phyloP scores from a whole-genome alignment of 1,140 invertebrate species.

The Solenopsis fugax region DNA sequence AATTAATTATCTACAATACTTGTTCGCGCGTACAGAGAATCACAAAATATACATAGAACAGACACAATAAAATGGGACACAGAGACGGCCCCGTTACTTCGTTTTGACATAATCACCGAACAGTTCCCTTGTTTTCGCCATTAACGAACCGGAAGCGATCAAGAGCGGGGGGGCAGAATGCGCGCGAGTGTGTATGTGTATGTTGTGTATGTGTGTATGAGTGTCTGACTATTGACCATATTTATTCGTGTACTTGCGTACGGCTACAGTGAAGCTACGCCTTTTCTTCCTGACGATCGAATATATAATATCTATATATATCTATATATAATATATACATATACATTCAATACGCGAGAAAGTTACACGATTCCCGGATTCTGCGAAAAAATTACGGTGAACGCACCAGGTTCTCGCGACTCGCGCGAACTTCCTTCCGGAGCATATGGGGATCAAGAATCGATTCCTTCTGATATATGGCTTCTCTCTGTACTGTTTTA shows the following conservation, averaged over 20 bases:
- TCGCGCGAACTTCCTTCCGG: conserved; percentile 63
- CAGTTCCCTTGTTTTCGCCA: conserved; percentile 30
- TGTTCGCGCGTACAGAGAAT: conserved; percentile 85
- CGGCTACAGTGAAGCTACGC: conserved; percentile 76
- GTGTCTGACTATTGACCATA: conserved; percentile 44
- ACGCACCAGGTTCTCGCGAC: conserved; percentile 69
- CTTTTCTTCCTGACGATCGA: conserved; percentile 75
- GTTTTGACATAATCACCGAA: conserved; percentile 35
- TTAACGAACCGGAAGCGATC: conserved; percentile 56
- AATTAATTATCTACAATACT: conserved; percentile 87
- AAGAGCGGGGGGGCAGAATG: conserved; percentile 30
- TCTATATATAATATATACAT: conserved; percentile 69
- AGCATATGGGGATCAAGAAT: conserved; percentile 5
- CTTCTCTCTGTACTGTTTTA: background rate
- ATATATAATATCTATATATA: conserved; percentile 63
- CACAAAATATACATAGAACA: conserved; percentile 86
- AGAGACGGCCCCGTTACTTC: conserved; percentile 23
- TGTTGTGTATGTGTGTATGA: background rate
- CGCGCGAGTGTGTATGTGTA: background rate
- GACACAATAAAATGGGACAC: conserved; percentile 66
- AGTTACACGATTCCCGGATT: conserved; percentile 66
- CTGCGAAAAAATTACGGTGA: conserved; percentile 67
- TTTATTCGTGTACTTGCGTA: conserved; percentile 61
- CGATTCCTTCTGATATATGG: background rate
- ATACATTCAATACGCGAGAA: conserved; percentile 71